Evolutionary conservation across 2,113 vertebrate species (phyloP).

Genomic region (Nasalis larvatus): DNA sequence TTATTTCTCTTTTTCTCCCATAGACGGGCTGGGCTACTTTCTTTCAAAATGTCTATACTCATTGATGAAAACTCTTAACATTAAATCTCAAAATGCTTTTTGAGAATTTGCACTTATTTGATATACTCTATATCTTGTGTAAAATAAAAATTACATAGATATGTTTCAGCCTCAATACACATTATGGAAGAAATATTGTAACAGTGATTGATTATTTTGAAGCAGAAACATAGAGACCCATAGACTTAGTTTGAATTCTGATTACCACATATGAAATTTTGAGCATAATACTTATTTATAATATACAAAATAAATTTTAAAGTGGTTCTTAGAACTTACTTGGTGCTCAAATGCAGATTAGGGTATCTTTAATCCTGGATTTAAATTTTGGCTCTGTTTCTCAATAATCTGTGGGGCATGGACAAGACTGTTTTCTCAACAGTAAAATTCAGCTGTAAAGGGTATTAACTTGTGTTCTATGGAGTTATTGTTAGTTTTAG

Average conservation of each 20-base stretch:
- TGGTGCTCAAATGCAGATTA: background rate
- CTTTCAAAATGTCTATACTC: background rate
- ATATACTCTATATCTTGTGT: background rate
- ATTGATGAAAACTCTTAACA: background rate
- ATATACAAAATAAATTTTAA: background rate
- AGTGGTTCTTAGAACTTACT: background rate
- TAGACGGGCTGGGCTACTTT: background rate
- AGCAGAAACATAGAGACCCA: background rate
- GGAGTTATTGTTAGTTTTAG: background rate
- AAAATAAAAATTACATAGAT: background rate
- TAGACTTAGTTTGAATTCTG: background rate
- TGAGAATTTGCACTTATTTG: background rate
- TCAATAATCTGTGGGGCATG: background rate
- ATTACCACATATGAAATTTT: background rate
- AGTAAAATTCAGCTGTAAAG: background rate
- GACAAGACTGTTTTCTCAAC: background rate
- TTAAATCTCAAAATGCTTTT: background rate
- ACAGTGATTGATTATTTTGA: background rate
- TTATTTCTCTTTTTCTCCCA: background rate
- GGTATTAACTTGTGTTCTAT: background rate
- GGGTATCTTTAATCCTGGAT: background rate
- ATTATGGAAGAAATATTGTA: slow-evolving; percentile 62
- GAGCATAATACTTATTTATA: background rate
- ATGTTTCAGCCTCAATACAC: background rate
- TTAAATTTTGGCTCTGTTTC: background rate